Evolutionary conservation across 2,797 vertebrate species (phyloP).

Genomic region (Prionace glauca): DNA sequence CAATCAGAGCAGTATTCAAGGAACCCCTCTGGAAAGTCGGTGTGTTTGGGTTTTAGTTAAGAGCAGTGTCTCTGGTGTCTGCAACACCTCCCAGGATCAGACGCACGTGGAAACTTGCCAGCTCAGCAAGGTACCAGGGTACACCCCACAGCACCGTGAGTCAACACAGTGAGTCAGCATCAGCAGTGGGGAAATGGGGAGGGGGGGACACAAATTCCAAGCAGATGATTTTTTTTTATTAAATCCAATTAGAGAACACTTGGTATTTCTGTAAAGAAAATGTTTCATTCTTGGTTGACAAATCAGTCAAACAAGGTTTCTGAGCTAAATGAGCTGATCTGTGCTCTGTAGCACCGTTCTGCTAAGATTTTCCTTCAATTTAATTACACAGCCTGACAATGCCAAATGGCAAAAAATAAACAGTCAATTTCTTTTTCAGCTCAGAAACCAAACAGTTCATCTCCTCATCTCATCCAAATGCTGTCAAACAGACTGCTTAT

Average conservation of each 20-base stretch:
- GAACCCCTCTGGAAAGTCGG: not conserved
- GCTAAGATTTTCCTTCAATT: not conserved
- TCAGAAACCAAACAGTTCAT: conserved; percentile 13
- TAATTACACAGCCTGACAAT: conserved; percentile 2
- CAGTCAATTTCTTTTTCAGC: conserved; percentile 18
- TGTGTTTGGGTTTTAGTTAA: not conserved
- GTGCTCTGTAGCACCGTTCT: not conserved
- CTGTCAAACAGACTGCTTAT: not conserved
- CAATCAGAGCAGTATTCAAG: not conserved
- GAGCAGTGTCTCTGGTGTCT: not conserved
- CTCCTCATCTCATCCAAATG: not conserved
- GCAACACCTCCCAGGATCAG: not conserved
- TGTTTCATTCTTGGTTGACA: not conserved
- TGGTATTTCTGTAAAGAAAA: not conserved
- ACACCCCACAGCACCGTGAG: not conserved
- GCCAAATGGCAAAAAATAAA: not conserved
- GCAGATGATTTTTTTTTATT: not conserved
- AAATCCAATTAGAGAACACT: not conserved
- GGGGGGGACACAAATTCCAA: not conserved
- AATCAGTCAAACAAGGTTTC: not conserved
- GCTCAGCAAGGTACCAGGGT: not conserved
- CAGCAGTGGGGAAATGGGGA: not conserved
- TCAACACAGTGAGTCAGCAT: not conserved
- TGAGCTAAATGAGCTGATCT: not conserved
- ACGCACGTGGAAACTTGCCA: not conserved